These are phyloP conservation scores for Rhyacophila brunnea DNA, from an alignment of 1,140 invertebrate species.

Conservation along the genomic window DNA sequence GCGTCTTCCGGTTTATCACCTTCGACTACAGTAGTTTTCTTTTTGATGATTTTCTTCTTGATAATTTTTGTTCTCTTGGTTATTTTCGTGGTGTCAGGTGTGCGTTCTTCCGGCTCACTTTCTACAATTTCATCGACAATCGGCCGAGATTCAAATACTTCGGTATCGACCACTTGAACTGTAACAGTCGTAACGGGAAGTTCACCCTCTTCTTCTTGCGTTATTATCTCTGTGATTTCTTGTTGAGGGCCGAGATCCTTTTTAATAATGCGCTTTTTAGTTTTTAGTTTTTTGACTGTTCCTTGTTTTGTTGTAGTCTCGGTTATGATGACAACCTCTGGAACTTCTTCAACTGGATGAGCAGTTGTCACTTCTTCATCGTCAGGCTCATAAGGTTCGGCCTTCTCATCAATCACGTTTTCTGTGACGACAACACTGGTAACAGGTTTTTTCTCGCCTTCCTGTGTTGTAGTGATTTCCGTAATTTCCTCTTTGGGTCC, in stretches of 20 bases:
- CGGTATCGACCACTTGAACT: slow-evolving; percentile 47
- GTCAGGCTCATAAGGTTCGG: slow-evolving; percentile 2
- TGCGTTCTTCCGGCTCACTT: slow-evolving; percentile 20
- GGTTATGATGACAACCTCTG: slow-evolving; percentile 42
- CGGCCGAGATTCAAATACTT: slow-evolving; percentile 37
- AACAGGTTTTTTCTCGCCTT: slow-evolving; percentile 30
- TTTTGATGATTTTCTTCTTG: too few species aligned
- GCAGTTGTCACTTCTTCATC: slow-evolving; percentile 21
- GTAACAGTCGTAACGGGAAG: slow-evolving; percentile 41
- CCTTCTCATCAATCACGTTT: slow-evolving; percentile 17
- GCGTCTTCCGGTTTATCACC: too few species aligned
- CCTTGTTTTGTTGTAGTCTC: slow-evolving; percentile 41
- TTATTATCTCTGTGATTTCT: slow-evolving; percentile 42
- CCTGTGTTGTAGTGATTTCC: slow-evolving; percentile 42
- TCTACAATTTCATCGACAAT: slow-evolving; percentile 34
- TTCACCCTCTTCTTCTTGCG: slow-evolving; percentile 45
- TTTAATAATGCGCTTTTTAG: slow-evolving; percentile 40
- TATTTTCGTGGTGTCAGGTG: background rate
- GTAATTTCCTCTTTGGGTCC: slow-evolving; percentile 40
- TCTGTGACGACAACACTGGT: slow-evolving; percentile 25
- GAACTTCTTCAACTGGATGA: slow-evolving; percentile 39
- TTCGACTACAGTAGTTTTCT: too few species aligned
- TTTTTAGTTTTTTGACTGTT: slow-evolving; percentile 34
- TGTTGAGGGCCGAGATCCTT: slow-evolving; percentile 40
- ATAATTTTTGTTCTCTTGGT: background rate